Evolutionary conservation across 2,113 vertebrate species (phyloP), one percentile per base, ranked within the genome.

Genomic region (Scolopax mira): DNA sequence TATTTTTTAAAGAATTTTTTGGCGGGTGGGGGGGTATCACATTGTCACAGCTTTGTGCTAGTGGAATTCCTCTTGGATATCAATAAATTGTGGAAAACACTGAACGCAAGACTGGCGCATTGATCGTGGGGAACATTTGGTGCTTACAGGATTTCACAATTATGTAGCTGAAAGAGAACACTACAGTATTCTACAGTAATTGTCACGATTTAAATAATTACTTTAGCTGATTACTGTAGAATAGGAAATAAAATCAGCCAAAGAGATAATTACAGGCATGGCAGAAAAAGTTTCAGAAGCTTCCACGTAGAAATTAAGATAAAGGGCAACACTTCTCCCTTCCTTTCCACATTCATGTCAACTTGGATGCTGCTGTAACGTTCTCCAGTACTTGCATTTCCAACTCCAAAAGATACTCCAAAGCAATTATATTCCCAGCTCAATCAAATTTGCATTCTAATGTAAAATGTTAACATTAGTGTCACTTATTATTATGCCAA

Each of bases 1-100:
- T 14, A 17, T 25, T 62, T 62, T 49, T 55, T 1, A 3, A 52
- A 46, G 46, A 46, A 22, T 46, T 46, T 46, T 46, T 46, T 5
- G 5, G 4, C 3, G 2, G 5, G 2, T 9, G 10, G 3, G 19
- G 19, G 18, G 10, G 3, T 11, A 2, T 1, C n/a, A 81, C 5
- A 39, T 7, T 72, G 35, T 11, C 13, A 61, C 62, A 86, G 48
- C 39, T 74, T 80, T 33, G 13, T 70, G 11, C 21, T 62, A 27
- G 18, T 13, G 22, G 13, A 90, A 89, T 66, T 92, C 10, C 49
- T 57, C 46, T 58, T n/a, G 23, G 48, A 33, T 10, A 77, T 57
- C 22, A 70, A 39, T 33, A 67, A 13, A 22, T 27, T 88, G n/a
- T 66, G 23, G 35, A 78, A 83, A 90, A 81, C 24, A 27, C 35